phyloP scores from a whole-genome alignment of 2,888 invertebrate genomes.

The Stramonita haemastoma region DNA sequence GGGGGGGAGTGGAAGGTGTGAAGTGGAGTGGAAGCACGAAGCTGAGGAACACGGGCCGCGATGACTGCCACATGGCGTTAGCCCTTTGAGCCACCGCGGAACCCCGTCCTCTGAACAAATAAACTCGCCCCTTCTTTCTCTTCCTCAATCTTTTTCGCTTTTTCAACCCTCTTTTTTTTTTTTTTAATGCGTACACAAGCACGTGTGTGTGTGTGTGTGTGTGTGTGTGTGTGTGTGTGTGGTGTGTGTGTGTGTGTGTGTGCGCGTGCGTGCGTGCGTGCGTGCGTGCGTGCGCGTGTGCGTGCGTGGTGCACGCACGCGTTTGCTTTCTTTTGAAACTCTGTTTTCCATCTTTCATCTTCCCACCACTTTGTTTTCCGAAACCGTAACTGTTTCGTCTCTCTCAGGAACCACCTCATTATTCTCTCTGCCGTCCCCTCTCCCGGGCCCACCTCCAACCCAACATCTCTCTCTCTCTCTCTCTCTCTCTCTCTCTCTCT shows the following conservation, averaged over 20 bases:
- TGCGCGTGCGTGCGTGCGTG: no score
- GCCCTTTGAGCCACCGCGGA: slow-evolving; percentile 41
- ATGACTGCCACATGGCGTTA: slow-evolving; percentile 48
- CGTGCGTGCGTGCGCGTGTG: no score
- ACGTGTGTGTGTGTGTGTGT: no score
- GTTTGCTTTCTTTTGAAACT: not conserved
- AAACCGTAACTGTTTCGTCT: not conserved
- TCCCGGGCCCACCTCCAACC: not conserved
- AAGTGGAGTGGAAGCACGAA: not conserved
- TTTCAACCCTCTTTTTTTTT: not conserved
- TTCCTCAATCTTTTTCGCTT: not conserved
- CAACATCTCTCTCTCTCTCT: not conserved
- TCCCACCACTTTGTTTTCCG: not conserved
- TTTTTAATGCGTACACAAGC: not conserved
- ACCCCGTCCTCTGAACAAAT: slow-evolving; percentile 24
- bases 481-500: not conserved
- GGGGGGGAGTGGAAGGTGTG: not conserved
- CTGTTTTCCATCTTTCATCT: not conserved
- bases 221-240: no score
- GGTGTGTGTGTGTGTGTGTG: no score
- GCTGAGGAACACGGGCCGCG: slow-evolving; percentile 37
- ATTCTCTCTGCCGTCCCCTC: not conserved
- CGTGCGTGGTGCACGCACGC: not conserved
- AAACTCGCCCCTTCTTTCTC: slow-evolving; percentile 7
- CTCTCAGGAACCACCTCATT: not conserved